Conservation (phyloP, 2,797 vertebrate species). For the Jordanella pulchra region DNA sequence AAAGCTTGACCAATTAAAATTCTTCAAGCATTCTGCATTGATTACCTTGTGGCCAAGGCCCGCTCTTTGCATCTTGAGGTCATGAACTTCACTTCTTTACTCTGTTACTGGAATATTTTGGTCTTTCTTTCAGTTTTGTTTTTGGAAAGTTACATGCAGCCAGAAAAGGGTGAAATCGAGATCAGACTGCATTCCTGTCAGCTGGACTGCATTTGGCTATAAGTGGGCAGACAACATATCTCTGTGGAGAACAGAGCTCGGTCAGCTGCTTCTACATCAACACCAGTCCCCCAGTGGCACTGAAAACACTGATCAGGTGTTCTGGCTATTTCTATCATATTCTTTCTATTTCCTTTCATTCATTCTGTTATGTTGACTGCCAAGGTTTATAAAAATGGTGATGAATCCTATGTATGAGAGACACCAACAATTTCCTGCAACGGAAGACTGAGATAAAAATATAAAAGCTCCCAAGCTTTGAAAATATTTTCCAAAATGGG, state of each 20-base stretch:
- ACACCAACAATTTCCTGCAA: neutral
- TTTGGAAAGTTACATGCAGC: neutral
- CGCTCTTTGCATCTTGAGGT: neutral
- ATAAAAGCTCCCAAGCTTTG: too few species aligned
- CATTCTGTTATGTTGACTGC: neutral
- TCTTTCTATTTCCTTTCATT: neutral
- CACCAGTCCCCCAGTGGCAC: neutral
- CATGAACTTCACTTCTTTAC: neutral
- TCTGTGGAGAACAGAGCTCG: neutral
- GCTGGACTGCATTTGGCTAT: neutral
- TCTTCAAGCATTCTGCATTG: too few species aligned
- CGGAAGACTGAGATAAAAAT: neutral
- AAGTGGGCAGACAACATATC: neutral
- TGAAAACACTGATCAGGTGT: neutral
- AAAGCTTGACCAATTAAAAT: too few species aligned
- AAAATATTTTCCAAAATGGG: neutral
- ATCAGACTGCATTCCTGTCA: neutral
- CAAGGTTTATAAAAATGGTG: neutral
- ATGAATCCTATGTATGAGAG: neutral
- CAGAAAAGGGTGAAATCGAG: too few species aligned
- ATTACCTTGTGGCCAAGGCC: neutral
- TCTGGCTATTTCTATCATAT: neutral
- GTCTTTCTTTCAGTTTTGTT: neutral
- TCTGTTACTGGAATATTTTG: neutral
- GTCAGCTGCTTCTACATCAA: conserved; percentile 6